Percentiles rank a stretch among this genome's conserved stretches.
These are phyloP conservation scores for Steromphala cineraria DNA, from an alignment of 2,888 invertebrate species.

Conservation along the genomic window DNA sequence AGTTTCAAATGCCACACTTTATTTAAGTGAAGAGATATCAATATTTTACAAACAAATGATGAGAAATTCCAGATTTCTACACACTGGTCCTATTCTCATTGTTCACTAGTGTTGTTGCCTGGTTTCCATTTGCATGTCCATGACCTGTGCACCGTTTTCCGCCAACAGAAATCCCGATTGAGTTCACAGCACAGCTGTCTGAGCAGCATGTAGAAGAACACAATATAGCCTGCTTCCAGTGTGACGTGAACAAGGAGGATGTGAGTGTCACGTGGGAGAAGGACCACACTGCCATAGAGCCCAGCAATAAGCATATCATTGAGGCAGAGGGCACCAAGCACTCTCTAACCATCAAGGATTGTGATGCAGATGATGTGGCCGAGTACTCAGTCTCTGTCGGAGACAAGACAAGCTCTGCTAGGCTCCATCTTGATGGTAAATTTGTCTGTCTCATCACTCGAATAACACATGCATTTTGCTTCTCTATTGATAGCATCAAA, in stretches of 20 bases:
- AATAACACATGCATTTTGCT: neutral
- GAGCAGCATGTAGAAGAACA: conserved; percentile 68
- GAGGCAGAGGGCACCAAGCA: conserved; percentile 77
- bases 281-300: conserved; percentile 62
- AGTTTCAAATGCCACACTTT: no score
- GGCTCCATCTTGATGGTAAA: conserved; percentile 84
- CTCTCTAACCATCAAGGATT: conserved; percentile 90
- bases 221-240: conserved; percentile 65
- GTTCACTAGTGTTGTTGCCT: neutral
- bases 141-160: neutral
- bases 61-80: no score
- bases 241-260: conserved; percentile 70
- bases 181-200: conserved; percentile 64
- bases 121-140: conserved; percentile 12
- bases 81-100: conserved; percentile 9
- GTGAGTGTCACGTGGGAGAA: conserved; percentile 71
- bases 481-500: neutral
- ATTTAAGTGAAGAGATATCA: no score
- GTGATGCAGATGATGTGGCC: conserved; percentile 85
- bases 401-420: conserved; percentile 85
- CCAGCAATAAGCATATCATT: conserved; percentile 65
- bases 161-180: conserved; percentile 64
- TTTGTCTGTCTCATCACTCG: neutral
- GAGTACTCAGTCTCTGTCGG: conserved; percentile 86
- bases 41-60: no score